Conservation (phyloP, 53 echinoderm and acorn worm species). For the Luidia sarsii region DNA sequence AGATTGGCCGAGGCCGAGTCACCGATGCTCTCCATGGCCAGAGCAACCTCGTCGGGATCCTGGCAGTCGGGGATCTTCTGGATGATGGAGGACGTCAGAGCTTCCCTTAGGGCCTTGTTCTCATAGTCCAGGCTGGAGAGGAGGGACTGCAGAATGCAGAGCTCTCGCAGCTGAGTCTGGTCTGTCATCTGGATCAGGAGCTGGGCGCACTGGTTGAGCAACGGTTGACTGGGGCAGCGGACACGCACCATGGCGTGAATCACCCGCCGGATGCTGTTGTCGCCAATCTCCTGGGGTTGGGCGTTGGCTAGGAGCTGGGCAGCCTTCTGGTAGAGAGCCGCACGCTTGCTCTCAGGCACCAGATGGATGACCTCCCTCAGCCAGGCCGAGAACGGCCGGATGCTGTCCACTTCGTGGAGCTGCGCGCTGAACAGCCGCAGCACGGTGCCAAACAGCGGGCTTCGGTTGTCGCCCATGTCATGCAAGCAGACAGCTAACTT, state of each 20-base stretch:
- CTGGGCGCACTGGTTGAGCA: constrained; percentile 63
- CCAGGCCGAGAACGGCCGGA: constrained; percentile 72
- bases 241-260: constrained; percentile 58
- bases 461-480: constrained; percentile 60
- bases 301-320: constrained; percentile 39
- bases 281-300: constrained; percentile 30
- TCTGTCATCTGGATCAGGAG: constrained; percentile 65
- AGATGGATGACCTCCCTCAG: constrained; percentile 67
- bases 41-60: constrained; percentile 59
- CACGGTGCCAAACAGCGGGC: constrained; percentile 56
- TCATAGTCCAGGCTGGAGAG: constrained; percentile 36
- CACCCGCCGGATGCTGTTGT: constrained; percentile 70
- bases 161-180: constrained; percentile 34
- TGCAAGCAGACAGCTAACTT: constrained; percentile 75
- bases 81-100: constrained; percentile 3
- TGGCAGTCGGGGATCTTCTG: constrained; percentile 38
- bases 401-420: constrained; percentile 60
- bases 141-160: constrained; percentile 56
- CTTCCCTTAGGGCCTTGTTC: constrained; percentile 34
- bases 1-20: constrained; percentile 58
- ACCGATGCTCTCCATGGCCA: constrained; percentile 63
- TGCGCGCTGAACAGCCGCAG: constrained; percentile 56
- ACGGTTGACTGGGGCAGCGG: constrained; percentile 19
- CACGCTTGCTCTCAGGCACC: constrained; percentile 32
- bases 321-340: constrained; percentile 50